Percentiles rank a stretch among this genome's conserved stretches.
Conservation (phyloP, 1,140 invertebrate species). For the Plutomurus gul region DNA sequence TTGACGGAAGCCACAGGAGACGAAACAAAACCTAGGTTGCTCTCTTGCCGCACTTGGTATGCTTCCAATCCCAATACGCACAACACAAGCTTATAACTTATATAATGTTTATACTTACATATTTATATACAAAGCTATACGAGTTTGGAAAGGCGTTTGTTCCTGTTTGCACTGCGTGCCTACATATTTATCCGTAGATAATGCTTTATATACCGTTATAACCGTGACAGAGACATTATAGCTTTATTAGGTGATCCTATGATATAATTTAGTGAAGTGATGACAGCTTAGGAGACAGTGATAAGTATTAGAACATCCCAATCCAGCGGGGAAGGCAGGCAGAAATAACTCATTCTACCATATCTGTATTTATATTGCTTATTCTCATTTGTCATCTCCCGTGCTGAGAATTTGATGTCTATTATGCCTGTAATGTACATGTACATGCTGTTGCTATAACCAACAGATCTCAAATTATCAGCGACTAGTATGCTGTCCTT, state of each 20-base stretch:
- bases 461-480: no score
- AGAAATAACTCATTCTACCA: not conserved
- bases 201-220: no score
- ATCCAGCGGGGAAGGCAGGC: not conserved
- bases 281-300: not conserved
- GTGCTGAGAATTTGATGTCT: no score
- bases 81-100: no score
- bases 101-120: not conserved
- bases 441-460: no score
- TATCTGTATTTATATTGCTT: not conserved
- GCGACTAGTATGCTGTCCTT: no score
- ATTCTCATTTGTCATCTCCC: conserved; percentile 1
- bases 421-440: not conserved
- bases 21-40: not conserved
- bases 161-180: no score
- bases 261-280: not conserved
- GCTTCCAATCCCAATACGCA: not conserved
- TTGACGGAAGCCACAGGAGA: conserved; percentile 3
- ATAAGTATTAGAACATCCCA: not conserved
- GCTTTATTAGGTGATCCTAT: no score
- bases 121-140: not conserved
- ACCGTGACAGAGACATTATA: no score
- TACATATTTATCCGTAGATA: no score
- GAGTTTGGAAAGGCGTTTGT: no score
- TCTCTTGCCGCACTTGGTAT: not conserved